Base-by-base conservation (phyloP, 2,797 vertebrate genomes). In the Salmo trutta region DNA sequence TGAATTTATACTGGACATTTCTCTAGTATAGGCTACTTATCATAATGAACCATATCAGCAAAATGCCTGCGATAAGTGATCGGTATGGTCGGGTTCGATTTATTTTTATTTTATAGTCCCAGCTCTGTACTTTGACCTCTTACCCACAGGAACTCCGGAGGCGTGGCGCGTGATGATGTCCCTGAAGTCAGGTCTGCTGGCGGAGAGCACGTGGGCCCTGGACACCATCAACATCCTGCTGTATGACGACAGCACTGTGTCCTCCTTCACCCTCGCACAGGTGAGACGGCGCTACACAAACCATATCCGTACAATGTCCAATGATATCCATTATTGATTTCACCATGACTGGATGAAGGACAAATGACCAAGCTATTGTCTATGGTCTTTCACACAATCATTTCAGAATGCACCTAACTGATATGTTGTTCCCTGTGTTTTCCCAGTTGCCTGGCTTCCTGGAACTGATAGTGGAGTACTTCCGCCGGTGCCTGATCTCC, bases 101-200 rank as follows among this genome's bases (percentile, higher is more conserved):
- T 41, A 2, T 41, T 10, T 47, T 47, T 10, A 0, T 12, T 47
- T 47, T 12, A 47, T 47, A 12, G 41, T 14, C 41, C 41, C 41
- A 47, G 41, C 41, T 47, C 8, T 74, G 54, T 53, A 76, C 75
- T 78, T 6, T 64, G 27, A 59, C 51, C n/a, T 8, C 80, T 81
- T 80, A 24, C 64, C 41, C 59, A 12, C 77, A 98, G 97, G 97
- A 87, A 97, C 96, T 86, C 97, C 97, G 1, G 97, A 98, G 88
- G 97, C 97, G 0, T 98, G 97, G 97, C 95, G 97, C 69, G 96
- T 98, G 88, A 98, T 98, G 97, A 98, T 98, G 97, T 98, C 97
- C 83, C 94, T 98, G 77, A 98, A 98, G 88, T 98, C 97, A 3
- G 97, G 97, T 77, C 94, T 98, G 78, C 81, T 98, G 89, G 97